These are phyloP conservation scores for Sula dactylatra DNA, from an alignment of 2,113 vertebrate genomes.

Conservation along the genomic window DNA sequence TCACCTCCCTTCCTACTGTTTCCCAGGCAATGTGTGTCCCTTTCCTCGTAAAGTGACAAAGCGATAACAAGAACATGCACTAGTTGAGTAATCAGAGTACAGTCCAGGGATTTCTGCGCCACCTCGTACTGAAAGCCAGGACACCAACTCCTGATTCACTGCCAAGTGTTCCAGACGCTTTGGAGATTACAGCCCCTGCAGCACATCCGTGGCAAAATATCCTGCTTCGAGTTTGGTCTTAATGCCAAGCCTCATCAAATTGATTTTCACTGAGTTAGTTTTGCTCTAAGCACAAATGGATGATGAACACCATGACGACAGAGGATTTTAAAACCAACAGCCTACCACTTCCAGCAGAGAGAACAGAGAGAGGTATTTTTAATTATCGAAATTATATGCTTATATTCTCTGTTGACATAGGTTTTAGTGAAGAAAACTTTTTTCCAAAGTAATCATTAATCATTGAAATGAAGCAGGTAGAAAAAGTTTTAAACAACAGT, in stretches of 20 bases:
- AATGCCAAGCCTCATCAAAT: neutral
- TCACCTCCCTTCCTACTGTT: neutral
- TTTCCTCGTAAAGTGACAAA: neutral
- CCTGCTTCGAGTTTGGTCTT: neutral
- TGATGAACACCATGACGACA: too few relatives aligned
- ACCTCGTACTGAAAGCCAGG: neutral
- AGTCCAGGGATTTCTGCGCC: neutral
- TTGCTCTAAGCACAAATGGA: neutral
- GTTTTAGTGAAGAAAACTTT: neutral
- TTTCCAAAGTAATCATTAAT: neutral
- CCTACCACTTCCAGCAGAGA: neutral
- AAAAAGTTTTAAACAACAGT: neutral
- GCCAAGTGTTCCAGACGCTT: neutral
- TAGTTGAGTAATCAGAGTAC: fast-evolving
- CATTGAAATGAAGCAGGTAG: neutral
- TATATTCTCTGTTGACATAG: neutral
- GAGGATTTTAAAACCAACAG: neutral
- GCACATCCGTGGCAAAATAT: neutral
- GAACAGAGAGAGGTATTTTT: neutral
- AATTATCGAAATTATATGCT: neutral
- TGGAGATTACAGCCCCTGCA: neutral
- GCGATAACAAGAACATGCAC: neutral
- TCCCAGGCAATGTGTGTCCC: fast-evolving
- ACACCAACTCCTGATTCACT: neutral
- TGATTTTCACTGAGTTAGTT: neutral